A percentile compares a stretch with the other conserved stretches of the same genome.
Evolutionary conservation across 2,113 vertebrate species (phyloP).

Genomic region (Balaeniceps rex): DNA sequence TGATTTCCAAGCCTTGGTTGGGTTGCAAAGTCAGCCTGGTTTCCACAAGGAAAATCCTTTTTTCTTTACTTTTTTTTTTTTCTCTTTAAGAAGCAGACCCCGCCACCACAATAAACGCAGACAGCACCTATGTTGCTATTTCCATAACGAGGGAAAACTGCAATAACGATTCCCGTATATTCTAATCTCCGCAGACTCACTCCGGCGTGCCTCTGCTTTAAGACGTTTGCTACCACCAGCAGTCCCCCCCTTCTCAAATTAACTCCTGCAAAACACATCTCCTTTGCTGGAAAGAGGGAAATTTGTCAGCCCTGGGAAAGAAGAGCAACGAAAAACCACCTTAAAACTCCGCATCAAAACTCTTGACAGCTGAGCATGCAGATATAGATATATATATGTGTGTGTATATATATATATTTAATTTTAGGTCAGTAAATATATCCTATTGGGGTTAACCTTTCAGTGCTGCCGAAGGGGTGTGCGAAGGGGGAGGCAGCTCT

Average conservation of each 20-base stretch:
- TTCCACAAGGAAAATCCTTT: neutral
- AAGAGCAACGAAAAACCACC: neutral
- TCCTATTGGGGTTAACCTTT: neutral
- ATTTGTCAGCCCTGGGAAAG: neutral
- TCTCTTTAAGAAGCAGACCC: neutral
- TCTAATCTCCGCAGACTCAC: neutral
- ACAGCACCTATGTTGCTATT: neutral
- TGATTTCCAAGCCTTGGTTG: neutral
- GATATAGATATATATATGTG: rapidly evolving
- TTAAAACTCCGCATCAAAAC: neutral
- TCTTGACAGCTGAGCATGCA: neutral
- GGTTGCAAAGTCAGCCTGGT: neutral
- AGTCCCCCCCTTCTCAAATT: neutral
- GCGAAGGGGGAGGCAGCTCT: neutral
- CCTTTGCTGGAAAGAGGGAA: neutral
- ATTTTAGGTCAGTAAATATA: neutral
- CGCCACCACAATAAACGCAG: neutral
- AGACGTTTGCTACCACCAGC: neutral
- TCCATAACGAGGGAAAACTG: neutral
- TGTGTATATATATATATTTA: too few species aligned
- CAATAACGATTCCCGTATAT: neutral
- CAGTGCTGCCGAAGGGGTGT: neutral
- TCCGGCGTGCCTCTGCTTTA: neutral
- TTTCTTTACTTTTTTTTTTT: too few species aligned
- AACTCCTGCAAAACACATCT: neutral